Base-by-base conservation (phyloP, 1,140 invertebrate species). In the Megathymus violae region DNA sequence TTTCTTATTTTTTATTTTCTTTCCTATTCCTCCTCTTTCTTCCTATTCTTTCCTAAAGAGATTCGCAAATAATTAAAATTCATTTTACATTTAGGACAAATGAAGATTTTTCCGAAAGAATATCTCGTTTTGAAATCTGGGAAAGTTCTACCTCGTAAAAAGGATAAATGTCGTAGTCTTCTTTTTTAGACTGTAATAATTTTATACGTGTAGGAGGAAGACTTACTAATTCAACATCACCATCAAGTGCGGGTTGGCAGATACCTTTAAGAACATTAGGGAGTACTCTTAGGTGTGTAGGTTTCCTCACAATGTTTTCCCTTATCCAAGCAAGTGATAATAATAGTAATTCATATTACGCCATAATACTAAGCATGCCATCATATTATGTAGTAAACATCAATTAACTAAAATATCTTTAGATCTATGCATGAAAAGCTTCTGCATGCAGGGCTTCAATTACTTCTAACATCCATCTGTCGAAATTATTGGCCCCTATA, bases 121-220 rank as follows among this genome's bases (percentile, higher is more conserved):
- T 65, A 62, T 34, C 7, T 1, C 11, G 27, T 38, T 14, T 46
- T 62, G 17, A 69, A 62, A 31, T 9, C 58, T 1, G 38, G 41
- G 5, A 62, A 56, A 19, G 0, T 14, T 5, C 13, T 68, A 10
- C 38, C 36, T 15, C 13, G 19, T 7, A 63, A 63, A 54, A 68
- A 63, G 38, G 43, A 54, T 22, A 63, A 16, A 15, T 27, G 25
- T 27, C 60, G n/a, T 38, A 63, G 14, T 27, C 48, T 19, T 61
- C 61, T 3, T 70, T 66, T 17, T 36, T 70, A n/a, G 63, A 70
- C 13, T 13, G 2, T 10, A 50, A 64, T 62, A 36, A 62, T n/a
- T 3, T 73, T 0, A 62, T 74, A 1, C 31, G 64, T 34, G 63
- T 74, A 19, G 72, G 72, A 11, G 63, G 72, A 3, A 51, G 68